A percentile compares a stretch with the other conserved stretches of the same genome.
Evolutionary conservation across 2,113 vertebrate genomes (phyloP).

Genomic region (Butorides virescens): DNA sequence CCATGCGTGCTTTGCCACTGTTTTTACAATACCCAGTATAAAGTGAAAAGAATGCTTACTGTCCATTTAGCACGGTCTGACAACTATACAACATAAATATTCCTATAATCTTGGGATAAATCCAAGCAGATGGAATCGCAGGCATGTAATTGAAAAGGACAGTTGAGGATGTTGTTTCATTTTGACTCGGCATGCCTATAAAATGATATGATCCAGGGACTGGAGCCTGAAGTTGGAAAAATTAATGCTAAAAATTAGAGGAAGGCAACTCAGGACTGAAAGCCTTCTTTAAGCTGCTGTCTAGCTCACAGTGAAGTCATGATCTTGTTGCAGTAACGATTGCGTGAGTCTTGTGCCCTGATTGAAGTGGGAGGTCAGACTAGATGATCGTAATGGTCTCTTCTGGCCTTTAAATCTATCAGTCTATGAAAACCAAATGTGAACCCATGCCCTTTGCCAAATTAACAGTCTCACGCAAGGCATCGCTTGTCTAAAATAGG

Average conservation of each 20-base stretch:
- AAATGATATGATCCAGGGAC: constrained; percentile 18
- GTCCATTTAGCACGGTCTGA: constrained; percentile 21
- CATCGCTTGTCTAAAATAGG: constrained; percentile 14
- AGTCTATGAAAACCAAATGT: constrained; percentile 64
- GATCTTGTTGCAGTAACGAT: background rate
- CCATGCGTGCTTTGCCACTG: background rate
- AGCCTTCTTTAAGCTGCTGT: background rate
- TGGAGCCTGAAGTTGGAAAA: background rate
- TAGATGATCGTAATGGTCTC: constrained; percentile 45
- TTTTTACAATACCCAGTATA: background rate
- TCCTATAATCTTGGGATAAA: background rate
- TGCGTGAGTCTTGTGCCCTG: constrained; percentile 18
- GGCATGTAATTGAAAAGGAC: constrained; percentile 39
- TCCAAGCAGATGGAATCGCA: background rate
- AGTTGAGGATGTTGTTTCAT: constrained; percentile 44
- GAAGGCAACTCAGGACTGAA: background rate
- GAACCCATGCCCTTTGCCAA: constrained; percentile 53
- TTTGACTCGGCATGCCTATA: constrained; percentile 24
- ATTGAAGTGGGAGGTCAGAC: constrained; percentile 38
- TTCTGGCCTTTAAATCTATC: constrained; percentile 55
- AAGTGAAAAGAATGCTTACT: background rate
- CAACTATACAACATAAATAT: constrained; percentile 26
- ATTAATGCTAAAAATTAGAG: constrained; percentile 4
- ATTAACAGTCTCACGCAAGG: constrained; percentile 52
- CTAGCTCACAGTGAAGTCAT: background rate